Evolutionary conservation across 1,140 invertebrate species (phyloP).

Genomic region (Pinna nobilis): DNA sequence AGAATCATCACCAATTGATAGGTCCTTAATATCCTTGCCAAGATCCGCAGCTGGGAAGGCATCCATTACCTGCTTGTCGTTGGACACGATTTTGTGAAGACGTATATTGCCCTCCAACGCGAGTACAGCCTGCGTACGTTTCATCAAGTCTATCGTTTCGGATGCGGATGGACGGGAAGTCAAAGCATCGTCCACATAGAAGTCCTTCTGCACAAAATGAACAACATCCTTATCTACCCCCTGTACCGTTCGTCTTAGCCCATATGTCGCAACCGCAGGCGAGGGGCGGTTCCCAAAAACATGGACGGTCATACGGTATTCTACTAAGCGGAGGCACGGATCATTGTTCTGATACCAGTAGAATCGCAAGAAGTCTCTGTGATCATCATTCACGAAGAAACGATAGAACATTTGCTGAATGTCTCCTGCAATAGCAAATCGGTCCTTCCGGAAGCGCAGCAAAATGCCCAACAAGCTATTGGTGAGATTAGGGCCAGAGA

Average conservation of each 20-base stretch:
- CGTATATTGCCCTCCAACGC: slow-evolving; percentile 11
- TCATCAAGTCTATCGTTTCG: slow-evolving; percentile 1
- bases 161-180: not conserved
- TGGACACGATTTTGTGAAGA: slow-evolving; percentile 30
- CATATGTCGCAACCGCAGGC: slow-evolving; percentile 1
- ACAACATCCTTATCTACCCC: not conserved
- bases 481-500: slow-evolving; percentile 43
- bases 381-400: slow-evolving; percentile 18
- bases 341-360: slow-evolving; percentile 23
- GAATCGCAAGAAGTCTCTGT: slow-evolving; percentile 15
- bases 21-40: slow-evolving; percentile 21
- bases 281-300: slow-evolving; percentile 22
- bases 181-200: slow-evolving; percentile 16
- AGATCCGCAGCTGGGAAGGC: slow-evolving; percentile 16
- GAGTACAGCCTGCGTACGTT: slow-evolving; percentile 2
- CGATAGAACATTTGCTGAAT: slow-evolving; percentile 34
- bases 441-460: slow-evolving; percentile 29
- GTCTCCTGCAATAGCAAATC: not conserved
- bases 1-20: not conserved
- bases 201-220: slow-evolving; percentile 3
- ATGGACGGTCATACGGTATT: slow-evolving; percentile 19
- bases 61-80: slow-evolving; percentile 14
- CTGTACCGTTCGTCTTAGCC: not conserved
- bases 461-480: slow-evolving; percentile 44
- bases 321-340: not conserved